Evolutionary conservation across 2,888 invertebrate genomes (phyloP).

Genomic region (Synanthedon vespiformis): DNA sequence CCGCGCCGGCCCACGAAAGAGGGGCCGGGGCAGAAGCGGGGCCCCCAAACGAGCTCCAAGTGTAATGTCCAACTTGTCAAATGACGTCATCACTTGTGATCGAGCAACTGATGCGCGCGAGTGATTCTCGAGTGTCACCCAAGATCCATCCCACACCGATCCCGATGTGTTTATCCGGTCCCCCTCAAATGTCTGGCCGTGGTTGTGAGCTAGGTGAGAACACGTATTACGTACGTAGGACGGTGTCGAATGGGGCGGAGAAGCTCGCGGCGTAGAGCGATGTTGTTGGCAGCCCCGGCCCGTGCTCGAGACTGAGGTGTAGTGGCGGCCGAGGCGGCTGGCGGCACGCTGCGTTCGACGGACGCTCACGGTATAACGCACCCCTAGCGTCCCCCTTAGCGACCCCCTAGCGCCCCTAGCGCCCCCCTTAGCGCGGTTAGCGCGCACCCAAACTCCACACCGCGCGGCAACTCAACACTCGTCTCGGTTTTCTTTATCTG

Average conservation of each 20-base stretch:
- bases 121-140: background rate
- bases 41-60: constrained; percentile 9
- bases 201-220: background rate
- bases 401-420: background rate
- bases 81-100: background rate
- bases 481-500: background rate
- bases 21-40: constrained; percentile 39
- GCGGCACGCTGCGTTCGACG: constrained; percentile 61
- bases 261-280: constrained; percentile 64
- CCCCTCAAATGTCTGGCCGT: constrained; percentile 17
- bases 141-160: no score
- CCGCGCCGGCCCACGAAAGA: constrained; percentile 49
- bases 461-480: background rate
- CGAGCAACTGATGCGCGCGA: background rate
- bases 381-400: constrained; percentile 6
- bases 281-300: constrained; percentile 67
- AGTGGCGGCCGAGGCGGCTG: constrained; percentile 68
- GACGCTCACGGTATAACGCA: constrained; percentile 59
- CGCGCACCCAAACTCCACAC: background rate
- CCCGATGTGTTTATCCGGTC: background rate
- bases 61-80: background rate
- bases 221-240: constrained; percentile 39
- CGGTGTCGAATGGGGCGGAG: constrained; percentile 62
- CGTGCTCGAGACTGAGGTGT: constrained; percentile 68
- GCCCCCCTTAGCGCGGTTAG: background rate